phyloP scores from a whole-genome alignment of 2,888 invertebrate genomes.

The Dastarcus helophoroides region DNA sequence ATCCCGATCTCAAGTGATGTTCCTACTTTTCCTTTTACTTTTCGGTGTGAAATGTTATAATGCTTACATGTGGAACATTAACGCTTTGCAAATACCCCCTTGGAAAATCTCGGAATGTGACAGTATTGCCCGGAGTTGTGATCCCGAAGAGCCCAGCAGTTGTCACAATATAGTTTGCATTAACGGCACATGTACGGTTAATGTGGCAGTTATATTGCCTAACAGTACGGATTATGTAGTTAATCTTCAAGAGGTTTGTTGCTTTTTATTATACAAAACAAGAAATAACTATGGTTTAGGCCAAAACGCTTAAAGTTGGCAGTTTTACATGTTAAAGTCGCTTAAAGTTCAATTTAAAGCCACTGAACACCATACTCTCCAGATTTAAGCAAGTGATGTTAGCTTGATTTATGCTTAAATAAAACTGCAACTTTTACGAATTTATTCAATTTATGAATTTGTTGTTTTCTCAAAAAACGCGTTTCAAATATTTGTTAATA shows the following conservation, averaged over 20 bases:
- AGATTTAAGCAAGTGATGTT: no score
- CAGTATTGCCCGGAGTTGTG: slow-evolving; percentile 6
- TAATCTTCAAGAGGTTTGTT: slow-evolving; percentile 37
- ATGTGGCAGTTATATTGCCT: slow-evolving; percentile 55
- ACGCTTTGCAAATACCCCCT: slow-evolving; percentile 7
- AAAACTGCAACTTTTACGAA: no score
- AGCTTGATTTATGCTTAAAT: no score
- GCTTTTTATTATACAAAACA: neutral
- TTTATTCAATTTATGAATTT: no score
- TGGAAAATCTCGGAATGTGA: slow-evolving; percentile 8
- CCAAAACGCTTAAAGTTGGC: no score
- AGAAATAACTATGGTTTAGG: no score
- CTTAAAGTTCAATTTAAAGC: no score
- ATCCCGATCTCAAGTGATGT: neutral
- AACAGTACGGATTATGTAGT: slow-evolving; percentile 43
- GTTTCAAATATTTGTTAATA: no score
- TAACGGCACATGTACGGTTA: slow-evolving; percentile 46
- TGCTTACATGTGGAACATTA: slow-evolving; percentile 8
- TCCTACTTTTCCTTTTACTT: neutral
- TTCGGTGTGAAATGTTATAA: neutral
- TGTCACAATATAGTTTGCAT: slow-evolving; percentile 13
- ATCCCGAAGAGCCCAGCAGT: slow-evolving; percentile 5
- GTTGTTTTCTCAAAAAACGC: no score
- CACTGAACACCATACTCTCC: no score
- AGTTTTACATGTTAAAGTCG: no score